Evolutionary conservation across 2,113 vertebrate species (phyloP), one percentile per base, ranked within the genome.

Genomic region (Lophotis ruficrista): DNA sequence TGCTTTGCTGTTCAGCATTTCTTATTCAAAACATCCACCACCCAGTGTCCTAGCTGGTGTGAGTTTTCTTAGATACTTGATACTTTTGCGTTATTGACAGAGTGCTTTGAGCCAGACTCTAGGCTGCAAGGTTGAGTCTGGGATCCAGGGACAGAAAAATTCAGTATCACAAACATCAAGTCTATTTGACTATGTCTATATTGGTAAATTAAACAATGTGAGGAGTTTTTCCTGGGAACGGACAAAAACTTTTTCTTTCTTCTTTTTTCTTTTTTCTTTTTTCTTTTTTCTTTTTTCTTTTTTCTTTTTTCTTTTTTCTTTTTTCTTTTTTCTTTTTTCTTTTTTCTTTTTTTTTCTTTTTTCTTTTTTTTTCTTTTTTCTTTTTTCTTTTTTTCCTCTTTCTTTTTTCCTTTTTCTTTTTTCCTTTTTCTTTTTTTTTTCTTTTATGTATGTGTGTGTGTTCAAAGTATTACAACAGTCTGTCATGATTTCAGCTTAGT

Each of bases 241-340:
- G 3, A 37, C 14, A n/a, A 3, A 35, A 12, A 11, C 3, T 18
- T 6, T 7, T 3, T 21, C 10, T 12, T 2, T 1, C 19, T 57
- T 17, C 10, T 43, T 43, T 15, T 43, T 43, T 15, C 14, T 43
- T 43, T 43, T 15, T 43, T 43, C 41, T 43, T 43, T 43, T 15
- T 43, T 41, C 41, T 41, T 41, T 14, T 41, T 41, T 14, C 13
- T 41, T 41, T 41, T 41, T 41, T 13, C 12, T 41, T 41, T 41
- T 41, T 41, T 41, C 41, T 5, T 41, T 41, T 41, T 41, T 41
- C 41, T 38, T 38, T 11, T 38, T 41, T 41, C 38, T 14, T 41
- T 43, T 43, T 15, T 43, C 41, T 16, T 6, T 62, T 58, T 50
- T 4, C 10, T 45, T 16, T 48, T 6, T n/a, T n/a, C n/a, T 43